Base-by-base conservation (phyloP, 2,888 invertebrate genomes). In the Tyria jacobaeae region DNA sequence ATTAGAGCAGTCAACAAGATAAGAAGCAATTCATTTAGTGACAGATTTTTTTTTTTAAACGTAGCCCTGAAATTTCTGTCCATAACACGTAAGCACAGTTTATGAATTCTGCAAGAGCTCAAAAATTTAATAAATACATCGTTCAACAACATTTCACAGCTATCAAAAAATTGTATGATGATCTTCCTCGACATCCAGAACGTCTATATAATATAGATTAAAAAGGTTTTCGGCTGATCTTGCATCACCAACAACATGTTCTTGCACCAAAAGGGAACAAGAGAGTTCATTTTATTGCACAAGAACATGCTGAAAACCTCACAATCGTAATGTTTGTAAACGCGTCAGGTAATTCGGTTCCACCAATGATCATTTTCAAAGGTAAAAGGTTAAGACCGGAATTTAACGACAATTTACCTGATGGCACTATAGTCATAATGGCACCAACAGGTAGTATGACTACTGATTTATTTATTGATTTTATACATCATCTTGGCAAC, bases 301-400 rank as follows among this genome's bases (percentile, higher is more conserved):
- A 57, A 1, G 75, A 73, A 54, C 74, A 73, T 59, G 74, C 70
- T 12, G 73, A 77, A 69, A 79, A 67, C 48, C 73, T 79, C 0
- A 75, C 73, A 1, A 62, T 76, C 0, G 76, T 61, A 6, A 52
- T 50, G 37, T 77, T 74, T 60, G 72, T 51, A 14, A 51, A 51
- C 17, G 51, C 51, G 14, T 21, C 35, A 35, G 71, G 75, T 6
- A 63, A 21, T 15, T 15, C 70, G 6, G 49, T 74, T 4, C 75
- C 76, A 1, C 73, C 74, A 7, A 72, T 75, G 71, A 71, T 60
- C 58, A 7, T 49, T 58, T 56, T 71, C 59, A 57, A 62, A 48
- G 57, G 57, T 7, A 34, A 57, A 27, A 51, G 61, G 27, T 12
- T 35, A 49, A 52, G 35, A 35, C 12, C 35, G 14, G 35, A 35